phyloP scores from a whole-genome alignment of 2,113 vertebrate genomes.

The Corythornis cristatus region DNA sequence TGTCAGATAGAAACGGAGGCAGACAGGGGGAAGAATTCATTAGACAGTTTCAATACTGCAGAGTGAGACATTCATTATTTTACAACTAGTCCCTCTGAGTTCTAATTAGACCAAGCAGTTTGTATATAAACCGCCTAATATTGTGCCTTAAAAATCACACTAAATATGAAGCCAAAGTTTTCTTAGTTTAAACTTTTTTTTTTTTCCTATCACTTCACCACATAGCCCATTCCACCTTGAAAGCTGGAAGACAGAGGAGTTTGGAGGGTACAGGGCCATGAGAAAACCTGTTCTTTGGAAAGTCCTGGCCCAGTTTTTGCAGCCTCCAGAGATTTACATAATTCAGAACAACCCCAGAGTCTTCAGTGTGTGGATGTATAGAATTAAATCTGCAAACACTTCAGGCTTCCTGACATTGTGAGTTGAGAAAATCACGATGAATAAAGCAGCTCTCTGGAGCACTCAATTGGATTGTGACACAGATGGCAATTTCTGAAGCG shows the following conservation, averaged over 20 bases:
- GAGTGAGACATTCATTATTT: conserved; percentile 41
- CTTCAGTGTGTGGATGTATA: background rate
- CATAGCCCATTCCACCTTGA: background rate
- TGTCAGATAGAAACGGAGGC: conserved; percentile 45
- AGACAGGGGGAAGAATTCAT: conserved; percentile 50
- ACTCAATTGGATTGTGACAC: background rate
- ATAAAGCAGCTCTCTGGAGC: background rate
- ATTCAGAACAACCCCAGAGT: background rate
- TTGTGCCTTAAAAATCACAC: background rate
- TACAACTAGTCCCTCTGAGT: background rate
- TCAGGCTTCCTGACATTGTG: background rate
- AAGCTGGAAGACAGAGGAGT: background rate
- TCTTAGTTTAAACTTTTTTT: background rate
- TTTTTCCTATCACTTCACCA: accelerated
- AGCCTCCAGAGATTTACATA: background rate
- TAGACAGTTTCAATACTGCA: conserved; percentile 34
- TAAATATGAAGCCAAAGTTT: background rate
- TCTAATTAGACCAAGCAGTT: background rate
- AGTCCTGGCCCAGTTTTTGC: background rate
- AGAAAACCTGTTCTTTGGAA: background rate
- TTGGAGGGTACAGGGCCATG: background rate
- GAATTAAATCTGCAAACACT: conserved; percentile 3
- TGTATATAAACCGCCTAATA: conserved; percentile 10
- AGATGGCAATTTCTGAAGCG: background rate
- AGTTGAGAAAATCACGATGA: background rate